phyloP scores from a whole-genome alignment of 1,140 invertebrate genomes.

The Pectinophora gossypiella region DNA sequence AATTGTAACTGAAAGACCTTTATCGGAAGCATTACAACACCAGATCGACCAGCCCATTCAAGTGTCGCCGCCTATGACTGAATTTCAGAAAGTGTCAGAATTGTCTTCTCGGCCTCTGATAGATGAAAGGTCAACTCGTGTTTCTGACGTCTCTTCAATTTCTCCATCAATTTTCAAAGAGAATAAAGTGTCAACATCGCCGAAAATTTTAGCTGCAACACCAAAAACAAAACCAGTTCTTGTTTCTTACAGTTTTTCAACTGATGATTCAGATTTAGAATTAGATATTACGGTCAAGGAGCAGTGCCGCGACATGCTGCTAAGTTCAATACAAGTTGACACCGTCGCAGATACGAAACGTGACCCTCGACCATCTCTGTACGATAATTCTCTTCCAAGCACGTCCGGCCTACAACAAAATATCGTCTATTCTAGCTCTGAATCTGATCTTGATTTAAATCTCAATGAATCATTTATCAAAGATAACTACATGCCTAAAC shows the following conservation, averaged over 20 bases:
- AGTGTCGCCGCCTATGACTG: not conserved
- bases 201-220: not conserved
- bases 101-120: not conserved
- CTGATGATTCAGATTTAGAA: not conserved
- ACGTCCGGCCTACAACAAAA: not conserved
- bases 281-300: not conserved
- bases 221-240: not conserved
- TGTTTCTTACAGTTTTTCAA: not conserved
- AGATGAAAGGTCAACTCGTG: not conserved
- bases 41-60: conserved; percentile 7
- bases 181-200: not conserved
- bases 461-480: not conserved
- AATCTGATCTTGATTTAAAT: conserved; percentile 1
- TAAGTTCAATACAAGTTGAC: not conserved
- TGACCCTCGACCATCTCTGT: not conserved
- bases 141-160: not conserved
- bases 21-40: conserved; percentile 7
- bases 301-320: not conserved
- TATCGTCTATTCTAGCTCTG: not conserved
- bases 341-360: not conserved
- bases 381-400: not conserved
- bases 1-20: conserved; percentile 14
- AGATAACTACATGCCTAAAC: not conserved
- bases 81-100: not conserved
- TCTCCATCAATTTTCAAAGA: not conserved